phyloP scores from a whole-genome alignment of 2,113 vertebrate species.

The Toxotes jaculatrix region DNA sequence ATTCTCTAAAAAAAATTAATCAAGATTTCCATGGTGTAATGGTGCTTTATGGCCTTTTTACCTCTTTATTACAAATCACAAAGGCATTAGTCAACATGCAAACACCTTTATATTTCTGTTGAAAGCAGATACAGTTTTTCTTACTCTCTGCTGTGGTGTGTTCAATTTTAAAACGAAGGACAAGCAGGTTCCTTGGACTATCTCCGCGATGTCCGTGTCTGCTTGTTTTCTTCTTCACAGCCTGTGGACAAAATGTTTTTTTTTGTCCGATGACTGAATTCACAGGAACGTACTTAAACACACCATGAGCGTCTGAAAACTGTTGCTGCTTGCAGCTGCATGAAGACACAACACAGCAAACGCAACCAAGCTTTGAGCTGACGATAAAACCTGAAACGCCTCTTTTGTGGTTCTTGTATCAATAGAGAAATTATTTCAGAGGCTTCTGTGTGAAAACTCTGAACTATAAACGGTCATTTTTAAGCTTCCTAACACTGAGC shows the following conservation, averaged over 20 bases:
- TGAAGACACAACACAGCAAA: not conserved
- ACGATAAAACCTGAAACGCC: not conserved
- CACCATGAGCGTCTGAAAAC: not conserved
- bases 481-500: not conserved
- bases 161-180: not conserved
- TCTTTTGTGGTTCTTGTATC: not conserved
- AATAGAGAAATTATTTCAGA: not conserved
- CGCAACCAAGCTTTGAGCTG: too few species aligned
- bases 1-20: not conserved
- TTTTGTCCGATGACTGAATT: too few species aligned
- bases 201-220: not conserved
- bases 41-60: not conserved
- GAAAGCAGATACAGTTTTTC: not conserved
- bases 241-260: too few species aligned
- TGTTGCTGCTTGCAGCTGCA: not conserved
- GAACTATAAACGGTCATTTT: not conserved
- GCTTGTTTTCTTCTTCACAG: too few species aligned
- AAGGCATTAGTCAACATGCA: not conserved
- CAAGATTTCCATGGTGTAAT: not conserved
- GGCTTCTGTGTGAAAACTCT: not conserved
- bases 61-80: not conserved
- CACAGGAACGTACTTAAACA: not conserved
- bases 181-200: not conserved
- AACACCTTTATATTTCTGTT: too few species aligned
- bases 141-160: not conserved